Base-by-base conservation (phyloP, 2,113 vertebrate genomes). In the Elachura formosa region DNA sequence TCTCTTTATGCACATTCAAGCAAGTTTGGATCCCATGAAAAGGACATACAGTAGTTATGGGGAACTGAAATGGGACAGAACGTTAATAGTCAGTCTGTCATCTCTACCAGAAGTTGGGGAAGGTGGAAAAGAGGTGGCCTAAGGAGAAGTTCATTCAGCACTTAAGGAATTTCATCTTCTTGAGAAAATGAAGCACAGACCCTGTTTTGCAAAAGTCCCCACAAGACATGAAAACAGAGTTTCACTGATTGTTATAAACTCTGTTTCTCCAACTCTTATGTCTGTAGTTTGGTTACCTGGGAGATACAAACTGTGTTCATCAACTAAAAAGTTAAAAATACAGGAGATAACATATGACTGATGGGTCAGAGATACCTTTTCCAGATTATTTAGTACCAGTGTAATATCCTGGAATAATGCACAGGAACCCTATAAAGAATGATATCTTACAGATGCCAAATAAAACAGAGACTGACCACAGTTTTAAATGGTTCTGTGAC, bases 331-430 rank as follows among this genome's bases (percentile, higher is more conserved):
- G 45, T 78, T 78, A 78, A 75, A 78, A 75, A 63, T 80, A 31
- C 5, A 59, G 43, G 72, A 72, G 68, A n/a, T 58, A 67, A 51
- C 48, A 66, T 80, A 36, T 2, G n/a, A 17, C 34, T 84, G 87
- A 77, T 76, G 58, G 28, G 66, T 80, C 54, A 89, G 59, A 76
- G 75, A 15, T n/a, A 86, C n/a, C 43, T 94, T 73, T 88, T 69
- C 67, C 61, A 67, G 38, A 58, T 84, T 34, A 87, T 76, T 61
- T 85, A 66, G 31, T 94, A 74, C 58, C 36, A 17, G 12, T 69
- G 61, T 80, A 88, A 83, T 80, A 51, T 93, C 69, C 73, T 86
- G 88, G 68, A 94, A 90, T 96, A 80, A 87, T 62, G 68, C 75
- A 74, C 79, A 72, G 86, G 78, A 97, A 84, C 58, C 40, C 62